Evolutionary conservation across 1,140 invertebrate genomes (phyloP).

Genomic region (Phthorimaea operculella): DNA sequence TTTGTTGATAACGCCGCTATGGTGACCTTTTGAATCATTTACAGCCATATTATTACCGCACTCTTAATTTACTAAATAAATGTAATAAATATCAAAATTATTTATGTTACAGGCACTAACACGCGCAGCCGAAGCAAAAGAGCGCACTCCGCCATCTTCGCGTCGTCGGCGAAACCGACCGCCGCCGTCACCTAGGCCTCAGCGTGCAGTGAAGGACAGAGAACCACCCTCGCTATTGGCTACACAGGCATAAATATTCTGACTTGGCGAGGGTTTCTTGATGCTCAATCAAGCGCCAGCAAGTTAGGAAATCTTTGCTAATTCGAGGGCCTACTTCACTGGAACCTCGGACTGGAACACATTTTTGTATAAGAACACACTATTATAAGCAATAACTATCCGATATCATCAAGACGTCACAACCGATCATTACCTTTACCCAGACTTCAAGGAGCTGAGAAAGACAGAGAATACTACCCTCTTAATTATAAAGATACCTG

Average conservation of each 20-base stretch:
- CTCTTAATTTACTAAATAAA: too few relatives aligned
- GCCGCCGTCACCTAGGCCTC: slow-evolving; percentile 15
- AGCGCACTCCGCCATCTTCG: slow-evolving; percentile 41
- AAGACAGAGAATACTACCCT: neutral
- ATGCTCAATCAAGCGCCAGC: too few relatives aligned
- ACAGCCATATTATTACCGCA: too few relatives aligned
- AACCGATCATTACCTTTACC: slow-evolving; percentile 16
- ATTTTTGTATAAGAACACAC: too few relatives aligned
- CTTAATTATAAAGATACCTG: too few relatives aligned
- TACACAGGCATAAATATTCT: slow-evolving; percentile 10
- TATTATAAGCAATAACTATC: slow-evolving; percentile 38
- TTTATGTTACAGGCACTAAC: slow-evolving; percentile 22
- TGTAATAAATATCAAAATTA: neutral
- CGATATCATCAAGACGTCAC: slow-evolving; percentile 36
- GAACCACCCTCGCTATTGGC: neutral
- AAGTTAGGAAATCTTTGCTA: too few relatives aligned
- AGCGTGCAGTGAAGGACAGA: neutral
- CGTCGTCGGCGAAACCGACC: slow-evolving; percentile 27
- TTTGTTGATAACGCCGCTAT: too few relatives aligned
- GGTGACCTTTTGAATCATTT: too few relatives aligned
- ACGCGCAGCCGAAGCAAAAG: slow-evolving; percentile 30
- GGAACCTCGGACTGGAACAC: too few relatives aligned
- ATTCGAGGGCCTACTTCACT: too few relatives aligned
- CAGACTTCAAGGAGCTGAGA: neutral
- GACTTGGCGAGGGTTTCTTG: too few relatives aligned